Base-by-base conservation (phyloP, 2,797 vertebrate genomes). In the Sphenodon punctatus region DNA sequence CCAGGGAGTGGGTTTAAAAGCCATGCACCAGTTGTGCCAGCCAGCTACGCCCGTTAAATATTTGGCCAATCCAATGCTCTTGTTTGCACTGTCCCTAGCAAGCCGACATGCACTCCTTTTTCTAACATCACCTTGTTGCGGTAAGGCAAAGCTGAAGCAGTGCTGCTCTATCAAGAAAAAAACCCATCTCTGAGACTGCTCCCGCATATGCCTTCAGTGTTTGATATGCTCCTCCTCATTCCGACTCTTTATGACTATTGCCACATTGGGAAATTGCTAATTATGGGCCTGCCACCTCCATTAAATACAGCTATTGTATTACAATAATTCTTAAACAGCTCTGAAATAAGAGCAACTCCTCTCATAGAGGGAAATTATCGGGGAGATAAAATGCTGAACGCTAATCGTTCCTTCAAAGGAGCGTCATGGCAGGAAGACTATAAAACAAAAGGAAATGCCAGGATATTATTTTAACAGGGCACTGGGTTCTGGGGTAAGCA, bases 251-350 rank as follows among this genome's bases (percentile, higher is more conserved):
- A 65, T 49, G 76, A 68, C 88, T 84, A 75, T 6, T 3, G 0
- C 80, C 65, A 83, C 59, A 65, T 75, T 43, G 68, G 1, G 3
- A 64, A 81, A 51, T 3, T 0, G 56, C 76, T 87, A 71, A 86
- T 85, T 78, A 75, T 12, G 86, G 78, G 74, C 38, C 69, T 71
- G 75, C 48, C 51, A 80, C 73, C 9, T 39, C 70, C 70, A 43
- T 41, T 75, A 2, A 1, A n/a, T 39, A 67, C 4, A 41, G 63
- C 36, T 23, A 23, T 45, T 46, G 66, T 41, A 27, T 60, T 0
- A 1, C 0, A 2, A 27, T 46, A 1, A 39, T n/a, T n/a, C 11
- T 8, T 46, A 2, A 0, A n/a, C 1, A 1, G 0, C 51, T 19
- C 8, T 27, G 22, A 30, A 32, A 19, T 8, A 20, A 27, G 34